A percentile compares a stretch with the other conserved stretches of the same genome.
Conservation (phyloP, 2,888 invertebrate species). For the Chorisops tibialis region DNA sequence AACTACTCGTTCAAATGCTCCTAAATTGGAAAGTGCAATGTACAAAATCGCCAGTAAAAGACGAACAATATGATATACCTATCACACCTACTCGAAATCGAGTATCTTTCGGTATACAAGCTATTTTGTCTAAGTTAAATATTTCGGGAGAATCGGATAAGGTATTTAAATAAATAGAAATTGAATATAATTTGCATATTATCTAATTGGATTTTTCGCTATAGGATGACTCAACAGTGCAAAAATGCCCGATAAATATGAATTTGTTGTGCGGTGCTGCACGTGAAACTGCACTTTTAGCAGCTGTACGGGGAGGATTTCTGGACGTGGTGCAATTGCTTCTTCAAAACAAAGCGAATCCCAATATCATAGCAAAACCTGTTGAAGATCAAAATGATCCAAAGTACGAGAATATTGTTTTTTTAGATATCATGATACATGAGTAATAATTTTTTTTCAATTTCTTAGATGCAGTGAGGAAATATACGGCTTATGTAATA, state of each 20-base stretch:
- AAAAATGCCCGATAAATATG: conserved; percentile 66
- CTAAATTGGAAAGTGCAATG: conserved; percentile 66
- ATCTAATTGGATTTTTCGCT: conserved; percentile 37
- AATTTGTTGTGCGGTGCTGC: conserved; percentile 73
- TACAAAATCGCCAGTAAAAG: conserved; percentile 45
- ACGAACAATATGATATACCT: conserved; percentile 39
- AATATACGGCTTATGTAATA: conserved; percentile 50
- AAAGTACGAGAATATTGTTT: conserved; percentile 37
- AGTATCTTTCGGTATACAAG: conserved; percentile 84
- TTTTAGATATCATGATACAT: background rate
- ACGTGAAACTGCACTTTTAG: conserved; percentile 79
- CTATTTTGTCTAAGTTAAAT: conserved; percentile 79
- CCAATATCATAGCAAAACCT: conserved; percentile 64
- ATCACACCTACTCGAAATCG: conserved; percentile 64
- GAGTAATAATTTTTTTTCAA: conserved; percentile 5
- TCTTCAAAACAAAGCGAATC: conserved; percentile 74
- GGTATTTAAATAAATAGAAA: conserved; percentile 23
- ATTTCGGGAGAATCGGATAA: conserved; percentile 57
- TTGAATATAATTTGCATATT: conserved; percentile 24
- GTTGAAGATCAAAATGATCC: conserved; percentile 52
- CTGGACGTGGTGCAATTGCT: conserved; percentile 67
- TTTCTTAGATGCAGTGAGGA: conserved; percentile 45
- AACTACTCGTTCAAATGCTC: conserved; percentile 71
- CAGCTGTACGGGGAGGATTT: conserved; percentile 74
- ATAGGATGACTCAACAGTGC: conserved; percentile 34